Base-by-base conservation (phyloP, 2,888 invertebrate genomes). In the Vesta saturnalis region DNA sequence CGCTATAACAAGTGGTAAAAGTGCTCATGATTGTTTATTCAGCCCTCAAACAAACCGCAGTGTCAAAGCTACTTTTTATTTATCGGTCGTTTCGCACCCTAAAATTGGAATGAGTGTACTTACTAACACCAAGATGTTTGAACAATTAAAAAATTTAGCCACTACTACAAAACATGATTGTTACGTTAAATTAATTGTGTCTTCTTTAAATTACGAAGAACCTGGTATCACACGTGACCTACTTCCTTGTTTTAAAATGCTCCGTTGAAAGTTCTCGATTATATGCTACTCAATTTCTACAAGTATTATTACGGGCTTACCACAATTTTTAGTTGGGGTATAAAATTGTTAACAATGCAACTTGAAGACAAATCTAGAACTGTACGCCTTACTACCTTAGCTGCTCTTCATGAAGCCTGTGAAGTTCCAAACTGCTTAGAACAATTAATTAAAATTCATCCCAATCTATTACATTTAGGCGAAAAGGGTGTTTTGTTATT, bases 41-140 rank as follows among this genome's bases (percentile, higher is more conserved):
- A 94, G 94, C 82, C 96, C 96, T 89, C 91, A 76, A 94, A 92
- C 78, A 95, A n/a, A n/a, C n/a, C 96, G 0, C 92, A 95, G 86
- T 94, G 95, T 81, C 96, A 96, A 83, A 93, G 94, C 86, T 98
- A 97, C 86, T 98, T 98, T 84, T 87, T 98, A 52, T 94, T 96
- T 81, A 90, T 97, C 71, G 97, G 97, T 0, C 92, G 95, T 75
- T 87, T 97, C 78, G 92, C 92, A n/a, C n/a, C n/a, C 89, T 5
- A 87, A 88, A 60, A 86, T 87, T 54, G 94, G 94, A 1, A 84
- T 91, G 47, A 87, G 86, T 73, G 87, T 93, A 60, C 87, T 97
- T 56, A 92, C 93, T 72, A 90, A 89, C 77, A 89, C 92, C 54
- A 89, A 89, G 58, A 88, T 94, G 72, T 93, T 92, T 82, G 90